These are phyloP conservation scores for Callopanchax toddi DNA, from an alignment of 2,113 vertebrate genomes.

Conservation along the genomic window DNA sequence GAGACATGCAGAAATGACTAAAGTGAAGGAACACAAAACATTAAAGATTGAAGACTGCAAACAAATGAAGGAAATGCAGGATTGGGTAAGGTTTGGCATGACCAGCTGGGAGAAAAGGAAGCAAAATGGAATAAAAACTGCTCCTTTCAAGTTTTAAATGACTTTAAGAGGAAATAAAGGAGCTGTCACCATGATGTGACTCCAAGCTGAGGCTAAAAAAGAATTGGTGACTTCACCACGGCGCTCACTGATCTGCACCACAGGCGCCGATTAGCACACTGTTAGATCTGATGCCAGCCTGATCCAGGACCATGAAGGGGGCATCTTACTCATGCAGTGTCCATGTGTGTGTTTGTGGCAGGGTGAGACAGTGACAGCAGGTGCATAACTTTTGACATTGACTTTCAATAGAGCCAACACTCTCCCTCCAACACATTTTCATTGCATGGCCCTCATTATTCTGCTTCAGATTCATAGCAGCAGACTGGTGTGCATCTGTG, in stretches of 20 bases:
- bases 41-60: not conserved
- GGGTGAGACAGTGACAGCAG: constrained; percentile 21
- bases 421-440: constrained; percentile 28
- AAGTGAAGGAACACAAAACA: no score
- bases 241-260: constrained; percentile 52
- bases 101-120: not conserved
- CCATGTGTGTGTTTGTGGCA: not conserved
- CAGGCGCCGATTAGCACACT: constrained; percentile 53
- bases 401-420: no score
- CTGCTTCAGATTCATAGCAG: constrained; percentile 14
- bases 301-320: constrained; percentile 14
- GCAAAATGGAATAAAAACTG: not conserved
- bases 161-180: constrained; percentile 37
- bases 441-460: constrained; percentile 37
- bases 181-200: constrained; percentile 29
- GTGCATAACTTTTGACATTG: constrained; percentile 40
- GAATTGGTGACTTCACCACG: constrained; percentile 39
- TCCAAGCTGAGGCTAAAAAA: constrained; percentile 38
- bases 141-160: constrained; percentile 9
- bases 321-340: not conserved
- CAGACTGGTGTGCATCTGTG: constrained; percentile 31
- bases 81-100: not conserved
- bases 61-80: not conserved
- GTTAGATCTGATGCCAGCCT: constrained; percentile 59
- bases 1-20: no score